Evolutionary conservation across 2,113 vertebrate genomes (phyloP), one percentile per base, ranked within the genome.

Genomic region (Amblyornis subalaris): DNA sequence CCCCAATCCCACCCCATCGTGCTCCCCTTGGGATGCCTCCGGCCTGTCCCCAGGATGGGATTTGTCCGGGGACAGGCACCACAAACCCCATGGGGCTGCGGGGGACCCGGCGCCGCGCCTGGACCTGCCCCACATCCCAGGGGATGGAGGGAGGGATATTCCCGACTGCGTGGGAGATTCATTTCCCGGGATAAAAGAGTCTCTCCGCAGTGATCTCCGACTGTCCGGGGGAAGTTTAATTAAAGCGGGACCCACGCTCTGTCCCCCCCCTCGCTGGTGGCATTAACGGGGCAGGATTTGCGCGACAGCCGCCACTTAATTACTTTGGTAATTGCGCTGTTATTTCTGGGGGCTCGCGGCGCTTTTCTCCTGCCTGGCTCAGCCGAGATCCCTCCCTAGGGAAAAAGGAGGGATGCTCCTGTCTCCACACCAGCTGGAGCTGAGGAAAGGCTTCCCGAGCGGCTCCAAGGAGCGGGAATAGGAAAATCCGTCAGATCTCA

Each of bases 201-300:
- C 24, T 45, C 47, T 29, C 28, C 1, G 0, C 28, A 44, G 54
- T 14, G 21, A 12, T 4, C 35, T 11, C 50, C 0, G 7, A 0
- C 19, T 2, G 2, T 11, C 64, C 9, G 0, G 48, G 29, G n/a
- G 12, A 10, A 6, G 17, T 79, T 90, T 58, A 55, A 65, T 80
- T 26, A n/a, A 48, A n/a, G 36, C 66, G 38, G 61, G 70, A 12
- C 29, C 51, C 0, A 3, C 1, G 12, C 4, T 6, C 69, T 44
- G 51, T 17, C 16, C 19, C 26, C 6, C 24, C 4, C n/a, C 17
- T 2, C 4, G 1, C 73, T 38, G 35, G 16, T 85, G 91, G 25
- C 89, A 50, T 86, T 76, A 38, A 53, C 33, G 11, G 81, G 53
- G 85, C 70, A 67, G 77, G 83, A 80, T 77, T 73, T 61, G 83